Percentiles rank a stretch among this genome's conserved stretches.
phyloP scores from a whole-genome alignment of 64 coral and sea anemone genomes.

The Orbicella faveolata region DNA sequence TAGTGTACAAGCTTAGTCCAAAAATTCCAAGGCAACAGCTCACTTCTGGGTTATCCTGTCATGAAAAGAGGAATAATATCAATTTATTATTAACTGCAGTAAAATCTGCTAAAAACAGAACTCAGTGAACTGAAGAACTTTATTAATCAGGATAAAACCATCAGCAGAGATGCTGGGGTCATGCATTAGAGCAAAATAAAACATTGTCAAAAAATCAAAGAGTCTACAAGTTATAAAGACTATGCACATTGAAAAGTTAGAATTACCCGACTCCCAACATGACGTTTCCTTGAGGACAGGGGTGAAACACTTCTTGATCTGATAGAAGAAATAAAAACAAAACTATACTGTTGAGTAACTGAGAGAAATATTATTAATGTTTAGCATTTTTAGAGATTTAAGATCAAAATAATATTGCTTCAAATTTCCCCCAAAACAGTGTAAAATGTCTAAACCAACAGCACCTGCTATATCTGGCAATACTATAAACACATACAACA shows the following conservation, averaged over 20 bases:
- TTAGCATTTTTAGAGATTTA: too few relatives aligned
- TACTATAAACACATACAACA: neutral
- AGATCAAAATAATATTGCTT: too few relatives aligned
- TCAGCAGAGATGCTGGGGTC: too few relatives aligned
- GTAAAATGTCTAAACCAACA: too few relatives aligned
- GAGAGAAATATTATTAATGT: neutral
- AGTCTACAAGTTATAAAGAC: neutral
- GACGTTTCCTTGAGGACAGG: conserved; percentile 25
- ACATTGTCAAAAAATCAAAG: too few relatives aligned
- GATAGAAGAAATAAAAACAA: neutral
- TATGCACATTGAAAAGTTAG: neutral
- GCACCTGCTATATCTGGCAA: too few relatives aligned
- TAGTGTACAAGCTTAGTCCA: conserved; percentile 97
- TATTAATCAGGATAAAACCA: too few relatives aligned
- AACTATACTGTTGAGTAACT: neutral
- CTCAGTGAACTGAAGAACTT: too few relatives aligned
- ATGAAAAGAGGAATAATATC: neutral
- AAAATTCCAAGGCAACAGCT: conserved; percentile 92
- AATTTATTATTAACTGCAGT: neutral
- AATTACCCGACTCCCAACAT: conserved; percentile 34
- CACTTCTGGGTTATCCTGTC: conserved; percentile 81
- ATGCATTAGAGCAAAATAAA: too few relatives aligned
- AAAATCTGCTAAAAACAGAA: neutral
- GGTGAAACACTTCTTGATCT: conserved; percentile 29
- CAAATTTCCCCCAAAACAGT: too few relatives aligned